Evolutionary conservation across 2,888 invertebrate genomes (phyloP).

Genomic region (Pandemis corylana): DNA sequence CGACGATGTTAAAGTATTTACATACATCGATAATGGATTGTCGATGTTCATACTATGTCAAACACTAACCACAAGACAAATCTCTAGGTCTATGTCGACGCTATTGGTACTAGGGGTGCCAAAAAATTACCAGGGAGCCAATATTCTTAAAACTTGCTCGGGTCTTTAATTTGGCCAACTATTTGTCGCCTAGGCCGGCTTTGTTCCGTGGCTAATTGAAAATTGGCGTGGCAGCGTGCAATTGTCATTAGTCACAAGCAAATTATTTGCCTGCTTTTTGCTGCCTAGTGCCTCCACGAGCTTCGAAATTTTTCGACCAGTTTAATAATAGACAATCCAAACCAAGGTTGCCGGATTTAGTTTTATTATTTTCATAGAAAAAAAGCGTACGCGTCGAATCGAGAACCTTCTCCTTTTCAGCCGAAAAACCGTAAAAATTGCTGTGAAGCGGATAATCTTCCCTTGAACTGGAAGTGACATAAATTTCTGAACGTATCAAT

Average conservation of each 20-base stretch:
- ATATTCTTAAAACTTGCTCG: not conserved
- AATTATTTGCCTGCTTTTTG: constrained; percentile 34
- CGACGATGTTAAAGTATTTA: no score
- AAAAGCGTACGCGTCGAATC: not conserved
- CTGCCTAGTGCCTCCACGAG: constrained; percentile 16
- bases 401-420: constrained; percentile 4
- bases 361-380: constrained; percentile 5
- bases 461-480: constrained; percentile 7
- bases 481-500: not conserved
- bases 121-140: not conserved
- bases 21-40: no score
- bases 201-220: constrained; percentile 27
- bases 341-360: constrained; percentile 36
- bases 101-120: no score
- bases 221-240: constrained; percentile 37
- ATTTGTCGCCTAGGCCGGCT: constrained; percentile 8
- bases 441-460: not conserved
- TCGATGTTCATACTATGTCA: no score
- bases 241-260: constrained; percentile 37
- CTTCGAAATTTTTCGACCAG: constrained; percentile 35
- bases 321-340: constrained; percentile 22
- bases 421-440: not conserved
- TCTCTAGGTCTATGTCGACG: no score
- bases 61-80: no score
- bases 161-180: not conserved